Conservation (phyloP, 2,797 vertebrate species). For the Babyrousa celebensis region DNA sequence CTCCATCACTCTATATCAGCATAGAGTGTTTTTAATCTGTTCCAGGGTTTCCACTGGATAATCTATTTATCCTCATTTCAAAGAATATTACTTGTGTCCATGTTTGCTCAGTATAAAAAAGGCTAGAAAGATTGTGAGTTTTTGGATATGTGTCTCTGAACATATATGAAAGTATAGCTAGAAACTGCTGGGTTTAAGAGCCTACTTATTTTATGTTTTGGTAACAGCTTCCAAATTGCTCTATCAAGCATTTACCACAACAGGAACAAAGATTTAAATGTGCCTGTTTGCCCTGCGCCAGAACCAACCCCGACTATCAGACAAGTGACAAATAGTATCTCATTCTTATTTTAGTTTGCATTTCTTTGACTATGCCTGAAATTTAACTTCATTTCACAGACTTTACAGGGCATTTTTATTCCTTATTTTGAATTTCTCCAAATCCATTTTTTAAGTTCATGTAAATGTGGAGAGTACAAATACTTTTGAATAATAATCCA, state of each 20-base stretch:
- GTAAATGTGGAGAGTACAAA: background rate
- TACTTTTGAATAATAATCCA: slow-evolving; percentile 23
- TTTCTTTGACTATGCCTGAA: slow-evolving; percentile 13
- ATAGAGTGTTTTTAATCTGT: slow-evolving; percentile 2
- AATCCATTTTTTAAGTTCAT: background rate
- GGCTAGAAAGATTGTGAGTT: background rate
- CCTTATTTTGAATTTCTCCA: background rate
- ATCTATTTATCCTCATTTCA: background rate
- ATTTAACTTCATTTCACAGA: background rate
- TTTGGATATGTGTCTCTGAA: slow-evolving; percentile 34
- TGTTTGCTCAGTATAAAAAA: background rate
- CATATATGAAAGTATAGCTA: background rate
- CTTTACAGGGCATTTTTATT: background rate
- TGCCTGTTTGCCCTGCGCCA: background rate
- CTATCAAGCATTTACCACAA: background rate
- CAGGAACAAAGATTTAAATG: background rate
- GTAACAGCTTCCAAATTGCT: slow-evolving; percentile 29
- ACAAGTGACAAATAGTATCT: background rate
- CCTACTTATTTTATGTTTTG: slow-evolving; percentile 54
- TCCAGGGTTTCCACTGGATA: background rate
- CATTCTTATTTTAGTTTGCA: background rate
- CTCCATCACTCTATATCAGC: background rate
- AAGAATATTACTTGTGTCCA: background rate
- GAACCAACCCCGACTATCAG: background rate
- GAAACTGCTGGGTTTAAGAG: background rate